These are phyloP conservation scores for Peribatodes rhomboidaria DNA, from an alignment of 2,888 invertebrate species.

Conservation along the genomic window DNA sequence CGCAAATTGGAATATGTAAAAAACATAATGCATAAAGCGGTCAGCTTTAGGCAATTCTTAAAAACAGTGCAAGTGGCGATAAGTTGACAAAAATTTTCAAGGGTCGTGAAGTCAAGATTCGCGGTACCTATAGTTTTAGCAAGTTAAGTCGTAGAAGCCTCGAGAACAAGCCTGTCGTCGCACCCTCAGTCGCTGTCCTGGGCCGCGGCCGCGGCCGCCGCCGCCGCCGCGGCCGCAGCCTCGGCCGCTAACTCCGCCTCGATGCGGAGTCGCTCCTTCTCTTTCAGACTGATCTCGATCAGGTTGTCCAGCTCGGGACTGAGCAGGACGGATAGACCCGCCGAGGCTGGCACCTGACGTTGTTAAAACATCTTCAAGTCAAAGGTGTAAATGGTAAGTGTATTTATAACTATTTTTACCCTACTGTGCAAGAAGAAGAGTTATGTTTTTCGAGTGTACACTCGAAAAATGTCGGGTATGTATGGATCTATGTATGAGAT, in stretches of 20 bases:
- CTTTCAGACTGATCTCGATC: slow-evolving; percentile 72
- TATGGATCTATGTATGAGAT: no score
- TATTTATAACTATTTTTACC: background rate
- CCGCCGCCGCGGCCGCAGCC: slow-evolving; percentile 51
- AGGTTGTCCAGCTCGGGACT: slow-evolving; percentile 77
- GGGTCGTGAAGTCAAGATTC: no score
- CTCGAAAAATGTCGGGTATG: no score
- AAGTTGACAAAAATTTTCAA: no score
- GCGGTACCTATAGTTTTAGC: no score
- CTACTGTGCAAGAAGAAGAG: no score
- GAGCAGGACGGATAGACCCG: slow-evolving; percentile 72
- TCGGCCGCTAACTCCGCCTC: slow-evolving; percentile 54
- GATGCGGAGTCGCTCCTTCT: slow-evolving; percentile 60
- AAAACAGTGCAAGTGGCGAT: no score
- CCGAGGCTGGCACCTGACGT: slow-evolving; percentile 66
- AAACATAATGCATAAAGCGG: no score
- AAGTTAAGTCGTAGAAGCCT: no score
- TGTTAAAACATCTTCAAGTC: background rate
- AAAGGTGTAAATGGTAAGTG: background rate
- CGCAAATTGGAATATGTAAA: no score
- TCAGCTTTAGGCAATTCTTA: no score
- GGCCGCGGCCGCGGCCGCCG: slow-evolving; percentile 25
- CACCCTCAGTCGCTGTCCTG: background rate
- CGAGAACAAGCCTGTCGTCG: background rate
- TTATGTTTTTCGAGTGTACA: no score